Base-by-base conservation (phyloP, 2,888 invertebrate genomes). In the Diarsia brunnea region DNA sequence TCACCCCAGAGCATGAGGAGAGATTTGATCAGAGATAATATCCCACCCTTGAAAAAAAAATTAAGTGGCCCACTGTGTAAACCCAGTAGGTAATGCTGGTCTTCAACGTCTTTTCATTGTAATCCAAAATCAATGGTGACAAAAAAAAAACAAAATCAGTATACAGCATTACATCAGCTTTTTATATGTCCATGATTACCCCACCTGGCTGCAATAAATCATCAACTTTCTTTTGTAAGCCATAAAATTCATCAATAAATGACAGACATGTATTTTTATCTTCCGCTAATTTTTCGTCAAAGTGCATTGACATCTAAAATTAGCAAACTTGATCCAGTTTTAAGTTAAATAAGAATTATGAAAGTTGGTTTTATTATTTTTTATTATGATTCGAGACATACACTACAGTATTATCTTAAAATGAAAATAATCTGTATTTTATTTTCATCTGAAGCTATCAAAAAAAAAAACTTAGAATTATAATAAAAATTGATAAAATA, bases 141-240 rank as follows among this genome's bases (percentile, higher is more conserved):
- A 12, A 38, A 31, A n/a, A 27, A 58, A 51, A 64, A 24, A 16
- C n/a, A 69, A n/a, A 61, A 47, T 19, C 31, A 4, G 7, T 14
- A 5, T 49, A 8, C 10, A 4, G 3, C 19, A 31, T 81, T 78
- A 74, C 64, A 55, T 74, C 63, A 78, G 12, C 45, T 45, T 64
- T 65, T 68, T 21, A 58, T 12, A 8, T 16, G 16, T 49, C 43
- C n/a, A 73, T 45, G 12, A 80, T 58, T 63, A 79, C 31, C n/a
- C 38, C 61, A 79, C 11, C 73, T 49, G 55, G 27, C 53, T 12
- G 61, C 49, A 55, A 75, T 81, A 81, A 75, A 78, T 81, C 53
- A 75, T 67, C 21, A 81, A 61, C 81, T 81, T 81, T 81, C 78
- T 53, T 31, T 43, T 53, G 11, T 47, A 43, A 58, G 53, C n/a